Conservation (phyloP, 2,888 invertebrate species). For the Aricia artaxerxes region DNA sequence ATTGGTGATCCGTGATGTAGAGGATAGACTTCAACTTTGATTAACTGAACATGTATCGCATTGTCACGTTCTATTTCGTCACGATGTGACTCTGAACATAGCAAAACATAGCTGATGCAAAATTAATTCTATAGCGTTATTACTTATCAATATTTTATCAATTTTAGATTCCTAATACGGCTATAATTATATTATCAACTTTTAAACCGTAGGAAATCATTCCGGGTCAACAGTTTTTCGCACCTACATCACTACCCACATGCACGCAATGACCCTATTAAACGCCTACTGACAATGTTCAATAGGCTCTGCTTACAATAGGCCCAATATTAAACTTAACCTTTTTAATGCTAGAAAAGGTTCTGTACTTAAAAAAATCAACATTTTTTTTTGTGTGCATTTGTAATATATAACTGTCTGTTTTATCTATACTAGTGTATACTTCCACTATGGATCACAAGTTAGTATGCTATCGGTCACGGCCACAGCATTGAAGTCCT, state of each 20-base stretch:
- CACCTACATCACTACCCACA: conserved; percentile 28
- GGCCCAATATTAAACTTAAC: conserved; percentile 21
- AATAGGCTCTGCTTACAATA: conserved; percentile 23
- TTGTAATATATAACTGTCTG: no score
- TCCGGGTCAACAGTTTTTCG: conserved; percentile 25
- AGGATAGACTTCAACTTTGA: not conserved
- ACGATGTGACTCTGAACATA: not conserved
- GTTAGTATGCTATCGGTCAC: not conserved
- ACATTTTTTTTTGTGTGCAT: no score
- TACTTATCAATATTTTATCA: not conserved
- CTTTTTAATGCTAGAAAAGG: conserved; percentile 14
- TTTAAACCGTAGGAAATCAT: conserved; percentile 13
- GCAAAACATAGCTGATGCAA: not conserved
- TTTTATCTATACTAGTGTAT: no score
- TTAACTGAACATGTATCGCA: not conserved
- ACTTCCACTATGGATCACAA: not conserved
- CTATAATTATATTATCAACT: conserved; percentile 4
- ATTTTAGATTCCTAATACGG: not conserved
- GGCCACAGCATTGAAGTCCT: not conserved
- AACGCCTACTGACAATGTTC: conserved; percentile 25
- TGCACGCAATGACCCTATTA: conserved; percentile 23
- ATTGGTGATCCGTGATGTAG: not conserved
- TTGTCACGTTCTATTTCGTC: not conserved
- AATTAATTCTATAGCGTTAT: conserved; percentile 11
- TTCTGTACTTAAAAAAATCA: not conserved